Conservation (phyloP, 35 echinoderm and acorn worm genomes). For the Heliocidaris tuberculata region DNA sequence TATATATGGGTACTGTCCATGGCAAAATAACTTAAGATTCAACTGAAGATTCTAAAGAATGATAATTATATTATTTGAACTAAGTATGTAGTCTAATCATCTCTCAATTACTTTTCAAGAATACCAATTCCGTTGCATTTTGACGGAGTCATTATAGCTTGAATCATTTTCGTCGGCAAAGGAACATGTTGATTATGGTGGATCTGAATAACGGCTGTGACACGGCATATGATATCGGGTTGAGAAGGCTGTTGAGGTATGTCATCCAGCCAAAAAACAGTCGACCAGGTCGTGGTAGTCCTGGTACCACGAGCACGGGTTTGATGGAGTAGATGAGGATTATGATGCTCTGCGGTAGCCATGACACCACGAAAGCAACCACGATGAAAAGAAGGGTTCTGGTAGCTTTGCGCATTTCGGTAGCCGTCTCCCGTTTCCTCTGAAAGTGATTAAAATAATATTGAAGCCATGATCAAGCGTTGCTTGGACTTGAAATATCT, state of each 20-base stretch:
- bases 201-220: background rate
- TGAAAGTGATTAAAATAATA: background rate
- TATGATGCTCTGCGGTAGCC: conserved; percentile 34
- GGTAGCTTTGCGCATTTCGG: conserved; percentile 24
- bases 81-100: too few species aligned
- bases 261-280: conserved; percentile 17
- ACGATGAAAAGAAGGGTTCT: conserved; percentile 36
- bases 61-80: too few species aligned
- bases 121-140: too few species aligned
- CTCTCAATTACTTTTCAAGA: too few species aligned
- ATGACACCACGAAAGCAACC: background rate
- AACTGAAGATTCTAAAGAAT: too few species aligned
- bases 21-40: too few species aligned
- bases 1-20: too few species aligned
- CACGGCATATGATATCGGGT: conserved; percentile 25
- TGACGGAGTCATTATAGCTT: too few species aligned
- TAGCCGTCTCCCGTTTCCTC: background rate
- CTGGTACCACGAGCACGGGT: background rate
- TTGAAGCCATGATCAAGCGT: too few species aligned
- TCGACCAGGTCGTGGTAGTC: background rate
- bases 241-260: conserved; percentile 24
- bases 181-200: background rate
- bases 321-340: conserved; percentile 27
- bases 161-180: background rate
- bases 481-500: too few species aligned